Evolutionary conservation across 2,888 invertebrate genomes (phyloP).

Genomic region (Cinara cedri): DNA sequence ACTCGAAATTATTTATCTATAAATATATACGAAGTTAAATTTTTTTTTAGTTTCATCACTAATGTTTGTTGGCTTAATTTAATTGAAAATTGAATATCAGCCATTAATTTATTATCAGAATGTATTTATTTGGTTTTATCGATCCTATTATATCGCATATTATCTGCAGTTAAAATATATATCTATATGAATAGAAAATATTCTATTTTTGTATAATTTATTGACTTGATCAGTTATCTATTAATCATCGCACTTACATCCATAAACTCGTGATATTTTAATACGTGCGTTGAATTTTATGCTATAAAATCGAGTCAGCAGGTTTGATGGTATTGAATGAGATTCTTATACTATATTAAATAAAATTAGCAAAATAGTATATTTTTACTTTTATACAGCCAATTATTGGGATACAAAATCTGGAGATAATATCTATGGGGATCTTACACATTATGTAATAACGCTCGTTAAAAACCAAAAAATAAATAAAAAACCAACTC

Average conservation of each 20-base stretch:
- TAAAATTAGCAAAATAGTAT: conserved; percentile 4
- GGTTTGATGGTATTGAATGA: not conserved
- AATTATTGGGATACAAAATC: conserved; percentile 18
- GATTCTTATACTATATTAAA: not conserved
- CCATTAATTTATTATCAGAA: too few species aligned
- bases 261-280: not conserved
- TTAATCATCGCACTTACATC: not conserved
- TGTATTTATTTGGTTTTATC: too few species aligned
- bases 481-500: conserved; percentile 3
- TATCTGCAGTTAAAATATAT: too few species aligned
- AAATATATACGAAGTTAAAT: too few species aligned
- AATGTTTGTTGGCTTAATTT: too few species aligned
- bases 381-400: not conserved
- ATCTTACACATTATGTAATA: not conserved
- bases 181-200: too few species aligned
- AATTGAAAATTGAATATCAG: too few species aligned
- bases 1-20: too few species aligned
- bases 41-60: too few species aligned
- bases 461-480: conserved; percentile 38
- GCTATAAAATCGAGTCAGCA: not conserved
- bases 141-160: too few species aligned
- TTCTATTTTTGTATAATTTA: too few species aligned
- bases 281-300: not conserved
- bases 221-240: too few species aligned
- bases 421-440: conserved; percentile 16